phyloP scores from a whole-genome alignment of 2,888 invertebrate species.

The Aphidius colemani region DNA sequence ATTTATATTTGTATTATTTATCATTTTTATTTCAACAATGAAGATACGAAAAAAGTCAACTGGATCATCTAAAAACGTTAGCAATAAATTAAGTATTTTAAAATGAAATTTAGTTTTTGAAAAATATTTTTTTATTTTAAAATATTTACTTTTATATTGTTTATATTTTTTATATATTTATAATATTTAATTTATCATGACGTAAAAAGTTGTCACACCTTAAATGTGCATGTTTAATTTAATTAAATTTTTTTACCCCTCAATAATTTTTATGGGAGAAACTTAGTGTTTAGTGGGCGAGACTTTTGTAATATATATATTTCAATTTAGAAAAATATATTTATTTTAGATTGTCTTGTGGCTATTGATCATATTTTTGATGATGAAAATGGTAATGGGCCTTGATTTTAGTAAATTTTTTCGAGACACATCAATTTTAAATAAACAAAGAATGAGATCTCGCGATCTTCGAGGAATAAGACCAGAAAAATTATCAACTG shows the following conservation, averaged over 20 bases:
- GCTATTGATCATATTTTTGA: not conserved
- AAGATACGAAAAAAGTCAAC: constrained; percentile 19
- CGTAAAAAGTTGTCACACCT: too few species aligned
- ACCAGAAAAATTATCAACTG: constrained; percentile 14
- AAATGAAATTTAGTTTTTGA: too few species aligned
- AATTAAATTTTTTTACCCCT: too few species aligned
- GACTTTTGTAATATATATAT: not conserved
- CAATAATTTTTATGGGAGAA: too few species aligned
- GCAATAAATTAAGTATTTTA: too few species aligned
- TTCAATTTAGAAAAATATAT: not conserved
- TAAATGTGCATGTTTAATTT: too few species aligned
- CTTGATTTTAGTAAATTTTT: not conserved
- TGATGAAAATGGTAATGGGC: not conserved
- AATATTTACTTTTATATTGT: too few species aligned
- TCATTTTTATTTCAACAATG: constrained; percentile 10
- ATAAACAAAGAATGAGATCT: not conserved
- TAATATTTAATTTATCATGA: too few species aligned
- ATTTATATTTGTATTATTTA: not conserved
- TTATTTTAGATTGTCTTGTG: not conserved
- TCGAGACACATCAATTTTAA: not conserved
- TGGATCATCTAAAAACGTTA: too few species aligned
- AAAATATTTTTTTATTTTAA: too few species aligned
- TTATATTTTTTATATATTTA: too few species aligned
- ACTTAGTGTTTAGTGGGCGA: too few species aligned
- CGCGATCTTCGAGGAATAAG: not conserved